Evolutionary conservation across 2,113 vertebrate genomes (phyloP).

Genomic region (Burhinus bistriatus): DNA sequence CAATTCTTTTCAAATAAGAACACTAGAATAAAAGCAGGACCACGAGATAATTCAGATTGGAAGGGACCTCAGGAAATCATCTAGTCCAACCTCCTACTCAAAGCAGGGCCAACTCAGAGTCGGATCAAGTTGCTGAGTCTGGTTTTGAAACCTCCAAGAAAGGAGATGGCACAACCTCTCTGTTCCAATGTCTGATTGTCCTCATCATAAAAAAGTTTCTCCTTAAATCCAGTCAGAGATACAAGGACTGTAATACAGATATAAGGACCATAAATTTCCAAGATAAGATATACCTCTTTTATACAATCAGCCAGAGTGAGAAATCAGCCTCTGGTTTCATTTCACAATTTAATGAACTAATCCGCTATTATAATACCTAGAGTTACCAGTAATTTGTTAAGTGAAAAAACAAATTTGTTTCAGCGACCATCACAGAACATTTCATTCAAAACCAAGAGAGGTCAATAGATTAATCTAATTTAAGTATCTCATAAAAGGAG

Average conservation of each 20-base stretch:
- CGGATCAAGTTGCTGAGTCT: neutral
- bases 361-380: neutral
- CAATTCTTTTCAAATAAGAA: neutral
- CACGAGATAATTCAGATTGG: rapidly evolving
- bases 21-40: neutral
- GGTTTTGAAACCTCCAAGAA: neutral
- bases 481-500: neutral
- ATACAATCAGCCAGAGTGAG: neutral
- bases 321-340: neutral
- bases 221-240: neutral
- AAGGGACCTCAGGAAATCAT: neutral
- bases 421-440: neutral
- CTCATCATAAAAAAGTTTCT: neutral
- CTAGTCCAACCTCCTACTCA: neutral
- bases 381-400: neutral
- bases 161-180: neutral
- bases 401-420: neutral
- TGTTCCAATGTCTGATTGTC: neutral
- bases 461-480: neutral
- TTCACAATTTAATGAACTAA: neutral
- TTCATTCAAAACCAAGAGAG: neutral
- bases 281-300: neutral
- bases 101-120: neutral
- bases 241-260: neutral
- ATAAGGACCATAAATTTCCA: neutral